Base-by-base conservation (phyloP, 2,797 vertebrate genomes). In the Orestias chungarensis region DNA sequence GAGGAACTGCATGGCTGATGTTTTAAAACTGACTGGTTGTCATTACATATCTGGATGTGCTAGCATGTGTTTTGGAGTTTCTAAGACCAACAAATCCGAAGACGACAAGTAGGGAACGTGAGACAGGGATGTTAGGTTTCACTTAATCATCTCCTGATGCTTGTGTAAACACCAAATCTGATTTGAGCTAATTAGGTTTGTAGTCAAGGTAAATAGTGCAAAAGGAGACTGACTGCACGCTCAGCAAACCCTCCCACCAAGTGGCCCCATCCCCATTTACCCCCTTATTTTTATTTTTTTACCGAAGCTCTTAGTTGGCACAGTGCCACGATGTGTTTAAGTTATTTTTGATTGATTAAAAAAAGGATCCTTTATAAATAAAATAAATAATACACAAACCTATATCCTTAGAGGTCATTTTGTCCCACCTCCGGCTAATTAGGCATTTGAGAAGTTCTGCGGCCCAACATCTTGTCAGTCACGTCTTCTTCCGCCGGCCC, bases 131-230 rank as follows among this genome's bases (percentile, higher is more conserved):
- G 67, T 79, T 75, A 69, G 78, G 71, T 88, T 91, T 90, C 83
- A 87, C 80, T 78, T 92, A 91, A 93, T 92, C 88, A 87, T 86
- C 78, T 88, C 86, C 87, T 83, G 86, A 91, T 91, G 88, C 84
- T 82, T 71, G 81, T 86, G 90, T 93, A 92, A 93, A 93, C 90
- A 90, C 88, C 64, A 80, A 81, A 86, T 87, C 85, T 86, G 89
- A 90, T 92, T 93, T 89, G 84, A 91, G 82, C 85, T 91, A 90
- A 93, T 92, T 92, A 81, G 86, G 90, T 92, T 91, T 91, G 91
- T 90, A 90, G 87, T 91, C 80, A 61, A 81, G 86, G 86, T 93
- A 93, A 93, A 93, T 92, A 92, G 76, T 81, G 89, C 87, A 89
- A 91, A 87, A 81, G 70, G 82, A 92, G 89, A 89, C 88, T 82